These are phyloP conservation scores for Brachionus rubens DNA, from an alignment of 1,140 invertebrate species.

Conservation along the genomic window DNA sequence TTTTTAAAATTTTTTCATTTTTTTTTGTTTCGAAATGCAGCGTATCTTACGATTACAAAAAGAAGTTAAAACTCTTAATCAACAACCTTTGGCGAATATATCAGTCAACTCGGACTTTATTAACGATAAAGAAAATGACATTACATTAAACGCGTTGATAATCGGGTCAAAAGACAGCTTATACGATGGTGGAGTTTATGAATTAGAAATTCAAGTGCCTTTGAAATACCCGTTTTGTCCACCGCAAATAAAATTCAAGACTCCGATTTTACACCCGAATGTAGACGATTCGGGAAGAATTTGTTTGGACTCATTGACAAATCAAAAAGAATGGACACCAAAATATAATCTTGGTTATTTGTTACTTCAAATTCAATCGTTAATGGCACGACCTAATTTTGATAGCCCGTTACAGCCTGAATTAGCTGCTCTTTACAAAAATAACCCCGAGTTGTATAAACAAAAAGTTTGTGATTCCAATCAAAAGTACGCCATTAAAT, in stretches of 20 bases:
- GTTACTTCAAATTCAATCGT: neutral
- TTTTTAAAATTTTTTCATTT: constrained; percentile 7
- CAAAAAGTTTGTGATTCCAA: neutral
- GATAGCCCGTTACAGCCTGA: neutral
- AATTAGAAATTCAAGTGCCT: neutral
- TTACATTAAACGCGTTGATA: neutral
- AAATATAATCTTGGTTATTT: neutral
- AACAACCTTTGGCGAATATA: neutral
- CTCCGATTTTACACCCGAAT: neutral
- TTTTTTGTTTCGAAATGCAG: neutral
- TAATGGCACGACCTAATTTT: neutral
- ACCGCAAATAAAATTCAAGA: neutral
- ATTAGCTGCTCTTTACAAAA: neutral
- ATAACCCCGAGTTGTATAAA: neutral
- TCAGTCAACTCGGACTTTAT: neutral
- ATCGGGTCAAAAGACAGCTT: neutral
- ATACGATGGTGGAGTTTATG: neutral
- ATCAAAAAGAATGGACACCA: neutral
- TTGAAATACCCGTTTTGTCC: neutral
- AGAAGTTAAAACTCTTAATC: neutral
- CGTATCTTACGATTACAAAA: neutral
- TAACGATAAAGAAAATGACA: neutral
- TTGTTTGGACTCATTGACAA: neutral
- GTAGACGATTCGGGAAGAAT: neutral
- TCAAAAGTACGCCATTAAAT: too few relatives aligned